Base-by-base conservation (phyloP, 1,140 invertebrate genomes). In the Caerostris darwini region DNA sequence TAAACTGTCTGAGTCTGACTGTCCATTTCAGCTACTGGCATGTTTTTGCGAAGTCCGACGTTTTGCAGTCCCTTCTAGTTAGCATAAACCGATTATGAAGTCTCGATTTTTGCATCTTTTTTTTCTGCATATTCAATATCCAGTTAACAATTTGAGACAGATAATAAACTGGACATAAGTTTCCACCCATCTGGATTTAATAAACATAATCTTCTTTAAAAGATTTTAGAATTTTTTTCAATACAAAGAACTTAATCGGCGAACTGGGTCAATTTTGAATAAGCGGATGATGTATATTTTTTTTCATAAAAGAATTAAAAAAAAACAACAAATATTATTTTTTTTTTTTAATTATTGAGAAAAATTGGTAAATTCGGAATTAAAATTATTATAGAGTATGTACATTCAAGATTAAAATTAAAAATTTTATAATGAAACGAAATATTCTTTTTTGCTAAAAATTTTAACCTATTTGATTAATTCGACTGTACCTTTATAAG, bases 61-160 rank as follows among this genome's bases (percentile, higher is more conserved):
- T 12, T 53, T 12, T 34, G 34, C 0, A 8, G 71, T 77, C 50
- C 50, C 71, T 5, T 34, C 5, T 77, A 77, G 71, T 77, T 53
- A 50, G 12, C 71, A 77, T 77, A 77, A 77, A 77, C 71, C 71
- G 71, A 77, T 77, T 77, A 50, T 8, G 34, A 53, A 77, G 71
- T 77, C 71, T 77, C 10, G 8, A 77, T 50, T 50, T 34, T 34
- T 34, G n/a, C 34, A 1, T 34, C 34, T 34, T 71, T 77, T 50
- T 50, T 53, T 12, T n/a, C n/a, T 50, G 34, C 12, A 77, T 53
- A 4, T 5, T 12, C 19, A 77, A 77, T 77, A 77, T 77, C 71
- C 71, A 3, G 8, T 77, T 77, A 7, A 77, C 50, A 77, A 53
- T 77, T 12, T 77, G 71, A 77, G 71, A 77, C 71, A 14, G 71